Evolutionary conservation across 2,797 vertebrate genomes (phyloP), one percentile per base, ranked within the genome.

Genomic region (Potorous gilbertii): DNA sequence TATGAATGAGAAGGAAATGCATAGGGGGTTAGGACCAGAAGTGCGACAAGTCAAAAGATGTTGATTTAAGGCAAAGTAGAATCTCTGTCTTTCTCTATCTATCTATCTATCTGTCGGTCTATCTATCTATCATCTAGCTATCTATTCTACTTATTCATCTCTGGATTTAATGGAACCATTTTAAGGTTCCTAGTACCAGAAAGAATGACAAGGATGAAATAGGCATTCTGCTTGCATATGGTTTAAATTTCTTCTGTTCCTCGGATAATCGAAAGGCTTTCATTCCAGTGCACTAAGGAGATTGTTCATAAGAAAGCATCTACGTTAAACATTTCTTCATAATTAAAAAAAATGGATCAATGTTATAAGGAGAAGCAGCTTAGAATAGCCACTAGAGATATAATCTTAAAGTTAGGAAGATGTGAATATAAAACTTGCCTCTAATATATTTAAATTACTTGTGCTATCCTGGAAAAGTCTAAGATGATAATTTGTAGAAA

Each of bases 401-500:
- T 74, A 16, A 1, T n/a, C 16, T 74, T 18, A 40, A n/a, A n/a
- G 5, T n/a, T 16, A 40, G 34, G 16, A 74, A 74, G 62, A 74
- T 0, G 0, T n/a, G 4, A 0, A 2, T 40, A 46, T 18, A 46
- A 40, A 81, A 40, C n/a, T 5, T 46, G 2, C 66, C n/a, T 46
- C 18, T 40, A 81, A 81, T 40, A 24, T n/a, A 24, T 24, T 56
- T 56, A 56, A 5, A 6, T 56, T 24, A 56, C 56, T 6, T 18
- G 5, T 74, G n/a, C 40, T 40, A 74, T 18, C 8, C 18, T 40
- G 18, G n/a, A 46, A 74, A 81, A 21, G 6, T 24, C n/a, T 81
- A 81, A 40, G n/a, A 40, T 9, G 1, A 40, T 24, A 81, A 81
- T 81, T 40, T 81, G 66, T 10, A 24, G n/a, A 21, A 24, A 74